Evolutionary conservation across 2,888 invertebrate genomes (phyloP).

Genomic region (Melangyna quadrimaculata): DNA sequence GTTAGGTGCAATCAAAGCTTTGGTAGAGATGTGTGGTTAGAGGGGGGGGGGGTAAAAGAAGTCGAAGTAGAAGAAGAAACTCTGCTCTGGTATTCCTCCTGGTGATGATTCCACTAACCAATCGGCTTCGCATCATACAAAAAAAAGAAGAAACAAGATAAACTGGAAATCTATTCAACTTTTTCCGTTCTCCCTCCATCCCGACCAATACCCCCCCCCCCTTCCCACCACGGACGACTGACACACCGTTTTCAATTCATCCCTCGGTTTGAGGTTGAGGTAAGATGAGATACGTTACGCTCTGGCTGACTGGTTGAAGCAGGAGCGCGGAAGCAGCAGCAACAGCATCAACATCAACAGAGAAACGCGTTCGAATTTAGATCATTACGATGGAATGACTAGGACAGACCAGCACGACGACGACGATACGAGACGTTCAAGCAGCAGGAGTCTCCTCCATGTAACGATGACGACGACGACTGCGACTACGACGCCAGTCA

Average conservation of each 20-base stretch:
- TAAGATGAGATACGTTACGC: background rate
- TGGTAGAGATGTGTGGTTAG: background rate
- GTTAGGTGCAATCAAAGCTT: constrained; percentile 41
- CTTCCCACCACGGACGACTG: background rate
- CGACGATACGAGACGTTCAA: constrained; percentile 21
- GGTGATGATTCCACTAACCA: background rate
- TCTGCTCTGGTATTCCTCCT: constrained; percentile 7
- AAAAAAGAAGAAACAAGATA: constrained; percentile 61
- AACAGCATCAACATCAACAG: constrained; percentile 19
- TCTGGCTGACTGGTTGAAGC: background rate
- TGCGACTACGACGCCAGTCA: constrained; percentile 16
- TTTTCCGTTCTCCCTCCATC: background rate
- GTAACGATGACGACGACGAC: constrained; percentile 29
- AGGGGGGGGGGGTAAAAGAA: background rate
- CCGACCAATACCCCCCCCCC: background rate
- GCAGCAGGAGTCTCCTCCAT: constrained; percentile 29
- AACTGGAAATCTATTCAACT: constrained; percentile 58
- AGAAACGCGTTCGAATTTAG: constrained; percentile 59
- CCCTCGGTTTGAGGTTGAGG: background rate
- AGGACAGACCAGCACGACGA: constrained; percentile 38
- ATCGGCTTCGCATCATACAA: constrained; percentile 20
- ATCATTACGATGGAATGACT: constrained; percentile 51
- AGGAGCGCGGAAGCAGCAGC: background rate
- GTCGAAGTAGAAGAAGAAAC: constrained; percentile 1
- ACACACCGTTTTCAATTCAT: constrained; percentile 49